Evolutionary conservation across 2,113 vertebrate genomes (phyloP).

Genomic region (Brachyhypopomus gauderio): DNA sequence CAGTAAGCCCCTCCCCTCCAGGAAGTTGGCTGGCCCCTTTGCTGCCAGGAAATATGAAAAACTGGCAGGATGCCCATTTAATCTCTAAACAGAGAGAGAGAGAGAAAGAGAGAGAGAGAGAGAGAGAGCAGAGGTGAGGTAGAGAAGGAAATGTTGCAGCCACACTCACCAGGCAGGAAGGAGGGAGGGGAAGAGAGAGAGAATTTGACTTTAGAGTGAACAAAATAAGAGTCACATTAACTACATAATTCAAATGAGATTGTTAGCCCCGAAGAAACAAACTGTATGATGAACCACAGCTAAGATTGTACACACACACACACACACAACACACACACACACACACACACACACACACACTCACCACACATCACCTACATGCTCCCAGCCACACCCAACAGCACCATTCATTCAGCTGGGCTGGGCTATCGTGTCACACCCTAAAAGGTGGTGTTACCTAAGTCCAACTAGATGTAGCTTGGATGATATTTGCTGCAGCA

Average conservation of each 20-base stretch:
- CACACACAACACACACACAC: background rate
- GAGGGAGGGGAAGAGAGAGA: slow-evolving; percentile 22
- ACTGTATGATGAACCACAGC: slow-evolving; percentile 19
- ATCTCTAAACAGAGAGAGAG: slow-evolving; percentile 79
- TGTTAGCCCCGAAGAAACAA: slow-evolving; percentile 45
- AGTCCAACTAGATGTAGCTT: background rate
- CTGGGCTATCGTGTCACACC: slow-evolving; percentile 37
- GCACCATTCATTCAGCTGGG: slow-evolving; percentile 25
- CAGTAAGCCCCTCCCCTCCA: slow-evolving; percentile 79
- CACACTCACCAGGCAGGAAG: slow-evolving; percentile 44
- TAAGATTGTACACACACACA: too few relatives aligned
- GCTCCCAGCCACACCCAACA: slow-evolving; percentile 39
- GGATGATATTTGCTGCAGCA: background rate
- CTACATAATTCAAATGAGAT: slow-evolving; percentile 63
- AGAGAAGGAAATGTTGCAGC: slow-evolving; percentile 58
- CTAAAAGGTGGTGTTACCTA: slow-evolving; percentile 20
- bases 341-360: background rate
- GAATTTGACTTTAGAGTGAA: slow-evolving; percentile 57
- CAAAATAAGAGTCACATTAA: slow-evolving; percentile 62
- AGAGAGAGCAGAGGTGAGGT: slow-evolving; percentile 46
- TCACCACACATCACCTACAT: background rate
- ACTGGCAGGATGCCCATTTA: slow-evolving; percentile 89
- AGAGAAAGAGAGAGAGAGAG: slow-evolving; percentile 46
- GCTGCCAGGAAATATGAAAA: slow-evolving; percentile 87
- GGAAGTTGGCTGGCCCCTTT: slow-evolving; percentile 81